Percentiles rank a stretch among this genome's conserved stretches.
phyloP scores from a whole-genome alignment of 1,140 invertebrate species.

The Bombus cullumanus region DNA sequence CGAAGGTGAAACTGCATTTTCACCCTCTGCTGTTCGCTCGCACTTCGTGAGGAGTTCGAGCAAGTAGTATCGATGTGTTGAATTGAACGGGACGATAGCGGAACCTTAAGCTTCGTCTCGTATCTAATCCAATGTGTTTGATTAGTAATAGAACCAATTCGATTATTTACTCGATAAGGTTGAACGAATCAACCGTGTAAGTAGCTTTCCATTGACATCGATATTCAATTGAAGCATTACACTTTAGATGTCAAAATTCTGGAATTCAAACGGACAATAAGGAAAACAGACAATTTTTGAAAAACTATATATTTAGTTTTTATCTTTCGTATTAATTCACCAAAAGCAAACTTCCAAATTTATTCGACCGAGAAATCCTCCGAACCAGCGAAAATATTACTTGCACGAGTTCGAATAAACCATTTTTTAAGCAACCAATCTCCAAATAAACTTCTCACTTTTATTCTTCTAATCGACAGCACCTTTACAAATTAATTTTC shows the following conservation, averaged over 20 bases:
- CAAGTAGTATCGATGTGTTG: conserved; percentile 15
- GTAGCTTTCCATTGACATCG: conserved; percentile 7
- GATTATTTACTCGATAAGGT: conserved; percentile 22
- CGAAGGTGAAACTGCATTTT: conserved; percentile 7
- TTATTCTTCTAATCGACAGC: no score
- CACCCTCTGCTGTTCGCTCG: neutral
- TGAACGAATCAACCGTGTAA: neutral
- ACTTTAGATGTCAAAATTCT: neutral
- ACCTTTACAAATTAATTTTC: neutral
- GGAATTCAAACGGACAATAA: neutral
- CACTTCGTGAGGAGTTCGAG: neutral
- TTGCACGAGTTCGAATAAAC: neutral
- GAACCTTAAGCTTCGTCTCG: conserved; percentile 14
- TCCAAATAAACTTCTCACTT: neutral
- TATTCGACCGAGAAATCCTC: neutral
- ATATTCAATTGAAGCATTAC: neutral
- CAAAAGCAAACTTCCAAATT: neutral
- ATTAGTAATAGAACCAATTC: conserved; percentile 21
- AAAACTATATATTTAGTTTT: neutral
- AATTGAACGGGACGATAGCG: neutral
- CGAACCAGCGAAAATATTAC: neutral
- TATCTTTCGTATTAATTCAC: neutral
- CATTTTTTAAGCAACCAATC: neutral
- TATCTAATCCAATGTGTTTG: conserved; percentile 16
- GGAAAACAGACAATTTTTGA: neutral